Evolutionary conservation across 2,888 invertebrate genomes (phyloP), one percentile per base, ranked within the genome.

Genomic region (Macrosiphum euphorbiae): DNA sequence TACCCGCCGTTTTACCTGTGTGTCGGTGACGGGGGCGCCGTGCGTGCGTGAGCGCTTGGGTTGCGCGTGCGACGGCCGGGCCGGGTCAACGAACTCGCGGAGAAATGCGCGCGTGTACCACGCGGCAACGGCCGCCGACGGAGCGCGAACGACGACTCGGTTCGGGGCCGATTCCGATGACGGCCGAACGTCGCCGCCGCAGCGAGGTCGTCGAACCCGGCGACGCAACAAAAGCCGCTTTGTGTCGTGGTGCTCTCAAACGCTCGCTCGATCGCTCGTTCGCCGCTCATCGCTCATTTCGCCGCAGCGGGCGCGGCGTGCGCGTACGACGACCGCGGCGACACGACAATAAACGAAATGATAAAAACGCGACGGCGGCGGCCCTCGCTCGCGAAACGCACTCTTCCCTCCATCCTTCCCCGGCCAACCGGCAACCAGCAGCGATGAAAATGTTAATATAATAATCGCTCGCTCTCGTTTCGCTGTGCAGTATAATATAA

Each of bases 221-320:
- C 92, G 58, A 92, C 92, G 92, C 87, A 92, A 92, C 92, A 92
- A 92, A 92, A 87, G 92, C 92, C 92, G 50, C 87, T 87, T 92
- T 92, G 92, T 92, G 91, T 92, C 91, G 91, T 85, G 47, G 47
- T 86, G 89, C 55, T 67, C n/a, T 89, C 61, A 41, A 35, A 28
- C 89, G 61, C 24, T 52, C 55, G 91, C 44, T 47, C 61, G 87
- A 35, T 44, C 86, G 92, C 44, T 61, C 47, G 47, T 58, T 41
- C 58, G 88, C 35, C 24, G 85, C 44, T 44, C 44, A 13, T 85
- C 44, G 85, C 26, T 87, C 87, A n/a, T 47, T 87, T 47, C 20
- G 87, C 50, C 87, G 87, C 50, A 28, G 50, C 87, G 44, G 47
- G 47, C 86, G 86, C 47, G 47, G 44, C 28, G 47, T 28, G 28